Evolutionary conservation across 2,888 invertebrate species (phyloP).

Genomic region (Steinernema carpocapsae): DNA sequence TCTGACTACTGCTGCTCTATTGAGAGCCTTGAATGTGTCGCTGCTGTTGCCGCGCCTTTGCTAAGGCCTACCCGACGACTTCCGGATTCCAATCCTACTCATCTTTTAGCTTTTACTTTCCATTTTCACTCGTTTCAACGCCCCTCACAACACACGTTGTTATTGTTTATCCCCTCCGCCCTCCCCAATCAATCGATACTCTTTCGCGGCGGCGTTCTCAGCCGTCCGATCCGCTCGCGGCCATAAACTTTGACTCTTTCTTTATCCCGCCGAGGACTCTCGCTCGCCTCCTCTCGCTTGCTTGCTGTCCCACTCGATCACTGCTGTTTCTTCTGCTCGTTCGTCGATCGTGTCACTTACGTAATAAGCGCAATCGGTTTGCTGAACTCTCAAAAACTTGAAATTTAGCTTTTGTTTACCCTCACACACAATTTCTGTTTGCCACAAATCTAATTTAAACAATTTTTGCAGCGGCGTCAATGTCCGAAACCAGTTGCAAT

Average conservation of each 20-base stretch:
- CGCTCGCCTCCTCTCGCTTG: not conserved
- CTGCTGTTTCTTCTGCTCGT: not conserved
- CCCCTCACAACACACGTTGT: constrained; percentile 12
- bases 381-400: constrained; percentile 10
- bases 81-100: not conserved
- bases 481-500: constrained; percentile 57
- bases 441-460: not conserved
- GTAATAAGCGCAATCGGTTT: constrained; percentile 29
- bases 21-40: too few relatives aligned
- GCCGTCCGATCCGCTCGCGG: constrained; percentile 1
- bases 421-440: not conserved
- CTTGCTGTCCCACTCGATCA: not conserved
- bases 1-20: too few relatives aligned
- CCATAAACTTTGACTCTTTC: constrained; percentile 23
- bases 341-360: constrained; percentile 20
- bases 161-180: not conserved
- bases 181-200: constrained; percentile 13
- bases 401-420: constrained; percentile 4
- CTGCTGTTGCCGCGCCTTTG: too few relatives aligned
- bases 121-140: not conserved
- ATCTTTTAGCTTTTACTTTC: not conserved
- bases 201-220: not conserved
- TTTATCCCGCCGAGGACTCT: constrained; percentile 12
- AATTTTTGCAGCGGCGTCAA: constrained; percentile 31
- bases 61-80: too few relatives aligned